Evolutionary conservation across 2,888 invertebrate genomes (phyloP).

Genomic region (Tetanocera ferruginea): DNA sequence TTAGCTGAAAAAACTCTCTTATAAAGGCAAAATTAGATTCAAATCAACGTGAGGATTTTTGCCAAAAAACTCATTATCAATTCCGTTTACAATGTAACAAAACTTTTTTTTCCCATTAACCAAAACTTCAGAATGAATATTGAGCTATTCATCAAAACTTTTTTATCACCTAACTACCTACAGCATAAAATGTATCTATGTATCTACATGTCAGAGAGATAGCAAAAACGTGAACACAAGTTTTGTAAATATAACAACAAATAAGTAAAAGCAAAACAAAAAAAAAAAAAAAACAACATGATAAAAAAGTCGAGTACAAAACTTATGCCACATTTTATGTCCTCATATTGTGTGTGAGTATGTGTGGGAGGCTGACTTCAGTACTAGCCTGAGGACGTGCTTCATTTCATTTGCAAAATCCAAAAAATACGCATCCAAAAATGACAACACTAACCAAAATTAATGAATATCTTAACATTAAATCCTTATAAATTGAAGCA

Average conservation of each 20-base stretch:
- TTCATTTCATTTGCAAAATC: conserved; percentile 5
- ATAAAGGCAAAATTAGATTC: background rate
- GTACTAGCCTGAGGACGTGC: background rate
- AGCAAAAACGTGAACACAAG: no score
- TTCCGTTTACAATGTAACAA: background rate
- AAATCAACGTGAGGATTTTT: background rate
- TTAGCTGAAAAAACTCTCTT: no score
- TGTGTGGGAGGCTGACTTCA: background rate
- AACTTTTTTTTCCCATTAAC: background rate
- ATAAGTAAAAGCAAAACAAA: background rate
- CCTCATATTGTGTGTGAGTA: background rate
- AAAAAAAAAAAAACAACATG: background rate
- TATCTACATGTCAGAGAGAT: no score
- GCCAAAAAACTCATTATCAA: background rate
- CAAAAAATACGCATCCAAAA: background rate
- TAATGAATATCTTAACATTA: conserved; percentile 27
- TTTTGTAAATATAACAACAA: no score
- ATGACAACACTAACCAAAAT: conserved; percentile 12
- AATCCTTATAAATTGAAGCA: conserved; percentile 16
- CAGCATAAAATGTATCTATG: background rate
- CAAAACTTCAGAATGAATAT: background rate
- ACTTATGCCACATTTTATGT: background rate
- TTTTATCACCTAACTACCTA: background rate
- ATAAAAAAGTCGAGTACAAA: background rate
- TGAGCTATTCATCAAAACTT: background rate